Percentiles rank a stretch among this genome's conserved stretches.
Evolutionary conservation across 1,140 invertebrate species (phyloP).

Genomic region (Panagrolaimus sp.): DNA sequence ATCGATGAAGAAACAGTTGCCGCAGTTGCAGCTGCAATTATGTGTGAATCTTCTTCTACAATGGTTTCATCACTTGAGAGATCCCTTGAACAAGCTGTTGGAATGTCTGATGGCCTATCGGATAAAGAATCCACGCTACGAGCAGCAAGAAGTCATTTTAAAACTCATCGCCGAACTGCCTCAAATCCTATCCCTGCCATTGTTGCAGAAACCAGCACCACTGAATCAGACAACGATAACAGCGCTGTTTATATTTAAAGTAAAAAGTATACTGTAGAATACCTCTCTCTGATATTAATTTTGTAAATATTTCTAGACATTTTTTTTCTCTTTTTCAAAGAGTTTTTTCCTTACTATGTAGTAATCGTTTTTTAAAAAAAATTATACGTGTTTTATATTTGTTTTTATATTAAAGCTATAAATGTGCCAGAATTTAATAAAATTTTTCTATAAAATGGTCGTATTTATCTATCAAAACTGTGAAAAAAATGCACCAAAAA

Average conservation of each 20-base stretch:
- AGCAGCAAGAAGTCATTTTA: slow-evolving; percentile 21
- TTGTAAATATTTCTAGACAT: too few species aligned
- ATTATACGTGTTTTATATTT: too few species aligned
- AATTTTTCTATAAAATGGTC: too few species aligned
- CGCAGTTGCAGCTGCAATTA: background rate
- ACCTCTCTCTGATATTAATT: too few species aligned
- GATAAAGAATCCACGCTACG: slow-evolving; percentile 32
- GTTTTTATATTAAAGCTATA: too few species aligned
- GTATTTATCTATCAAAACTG: too few species aligned
- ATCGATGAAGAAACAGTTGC: background rate
- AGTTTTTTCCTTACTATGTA: too few species aligned
- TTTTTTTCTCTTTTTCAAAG: too few species aligned
- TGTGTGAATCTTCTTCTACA: slow-evolving; percentile 18
- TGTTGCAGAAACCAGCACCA: slow-evolving; percentile 2
- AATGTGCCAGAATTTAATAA: too few species aligned
- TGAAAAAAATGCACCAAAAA: too few species aligned
- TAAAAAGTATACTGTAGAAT: too few species aligned
- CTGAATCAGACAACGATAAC: slow-evolving; percentile 5
- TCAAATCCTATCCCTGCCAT: background rate
- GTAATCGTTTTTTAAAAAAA: too few species aligned
- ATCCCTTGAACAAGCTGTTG: slow-evolving; percentile 31
- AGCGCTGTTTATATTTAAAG: background rate
- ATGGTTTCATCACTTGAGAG: slow-evolving; percentile 36
- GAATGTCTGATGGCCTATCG: slow-evolving; percentile 30
- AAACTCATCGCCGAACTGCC: slow-evolving; percentile 35